Evolutionary conservation across 2,888 invertebrate genomes (phyloP).

Genomic region (Atethmia centrago): DNA sequence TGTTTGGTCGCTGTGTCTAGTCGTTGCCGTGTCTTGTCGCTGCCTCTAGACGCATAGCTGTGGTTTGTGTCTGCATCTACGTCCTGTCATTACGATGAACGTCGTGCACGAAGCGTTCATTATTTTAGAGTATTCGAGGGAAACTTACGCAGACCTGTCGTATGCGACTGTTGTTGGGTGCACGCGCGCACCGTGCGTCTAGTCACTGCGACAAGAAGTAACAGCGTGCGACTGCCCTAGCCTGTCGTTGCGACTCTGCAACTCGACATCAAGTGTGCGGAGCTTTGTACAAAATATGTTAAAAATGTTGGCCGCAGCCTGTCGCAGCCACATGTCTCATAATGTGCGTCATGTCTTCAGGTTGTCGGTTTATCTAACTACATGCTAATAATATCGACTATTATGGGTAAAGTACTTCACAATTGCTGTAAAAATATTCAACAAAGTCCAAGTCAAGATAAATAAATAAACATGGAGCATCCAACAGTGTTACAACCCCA

Average conservation of each 20-base stretch:
- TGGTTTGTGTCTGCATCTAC: background rate
- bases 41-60: background rate
- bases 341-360: background rate
- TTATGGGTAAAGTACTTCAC: background rate
- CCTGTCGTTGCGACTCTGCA: too few species aligned
- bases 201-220: too few species aligned
- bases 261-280: background rate
- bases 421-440: background rate
- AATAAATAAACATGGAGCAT: slow-evolving; percentile 59
- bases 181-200: too few species aligned
- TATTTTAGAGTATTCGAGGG: background rate
- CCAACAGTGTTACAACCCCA: slow-evolving; percentile 12
- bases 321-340: background rate
- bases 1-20: background rate
- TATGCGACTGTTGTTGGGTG: too few species aligned
- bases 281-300: background rate
- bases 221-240: too few species aligned
- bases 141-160: background rate
- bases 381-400: background rate
- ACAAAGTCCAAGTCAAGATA: background rate
- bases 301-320: background rate
- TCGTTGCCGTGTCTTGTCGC: background rate
- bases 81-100: background rate
- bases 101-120: background rate
- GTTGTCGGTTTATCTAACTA: too few species aligned